These are phyloP conservation scores for Lethocerus indicus DNA, from an alignment of 1,140 invertebrate genomes.

Conservation along the genomic window DNA sequence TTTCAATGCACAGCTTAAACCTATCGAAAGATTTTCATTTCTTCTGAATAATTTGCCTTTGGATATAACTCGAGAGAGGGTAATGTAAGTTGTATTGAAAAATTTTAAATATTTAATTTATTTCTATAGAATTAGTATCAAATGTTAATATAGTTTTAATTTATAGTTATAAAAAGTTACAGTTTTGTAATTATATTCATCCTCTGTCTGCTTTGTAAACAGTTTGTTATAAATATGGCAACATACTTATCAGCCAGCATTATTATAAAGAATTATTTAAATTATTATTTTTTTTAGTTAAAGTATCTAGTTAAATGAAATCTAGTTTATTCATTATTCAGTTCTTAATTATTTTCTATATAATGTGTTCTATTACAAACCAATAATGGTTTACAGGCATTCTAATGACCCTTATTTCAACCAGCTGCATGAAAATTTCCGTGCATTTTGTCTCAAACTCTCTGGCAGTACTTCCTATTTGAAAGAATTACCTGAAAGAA, in stretches of 20 bases:
- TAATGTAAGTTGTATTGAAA: slow-evolving; percentile 1
- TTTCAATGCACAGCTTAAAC: slow-evolving; percentile 21
- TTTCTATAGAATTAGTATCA: too few species aligned
- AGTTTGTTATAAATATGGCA: neutral
- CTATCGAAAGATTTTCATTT: slow-evolving; percentile 35
- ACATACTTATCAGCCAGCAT: neutral
- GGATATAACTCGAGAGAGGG: slow-evolving; percentile 4
- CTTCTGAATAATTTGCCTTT: slow-evolving; percentile 22
- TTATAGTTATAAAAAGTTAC: too few species aligned
- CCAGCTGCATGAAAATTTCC: slow-evolving; percentile 35
- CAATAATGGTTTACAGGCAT: slow-evolving; percentile 1
- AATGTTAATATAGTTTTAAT: too few species aligned
- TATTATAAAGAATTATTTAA: too few species aligned
- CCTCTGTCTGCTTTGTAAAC: neutral
- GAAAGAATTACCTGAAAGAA: slow-evolving; percentile 28
- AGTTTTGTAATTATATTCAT: neutral
- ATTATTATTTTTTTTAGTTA: too few species aligned
- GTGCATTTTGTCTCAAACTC: slow-evolving; percentile 36
- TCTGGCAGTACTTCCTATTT: slow-evolving; percentile 27
- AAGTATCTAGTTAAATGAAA: neutral
- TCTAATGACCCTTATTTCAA: slow-evolving; percentile 34
- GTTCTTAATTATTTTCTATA: neutral
- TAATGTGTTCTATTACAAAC: neutral
- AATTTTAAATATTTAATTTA: neutral
- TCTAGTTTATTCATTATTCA: neutral